Conservation (phyloP, 2,797 vertebrate species). For the Oreochromis mossambicus region DNA sequence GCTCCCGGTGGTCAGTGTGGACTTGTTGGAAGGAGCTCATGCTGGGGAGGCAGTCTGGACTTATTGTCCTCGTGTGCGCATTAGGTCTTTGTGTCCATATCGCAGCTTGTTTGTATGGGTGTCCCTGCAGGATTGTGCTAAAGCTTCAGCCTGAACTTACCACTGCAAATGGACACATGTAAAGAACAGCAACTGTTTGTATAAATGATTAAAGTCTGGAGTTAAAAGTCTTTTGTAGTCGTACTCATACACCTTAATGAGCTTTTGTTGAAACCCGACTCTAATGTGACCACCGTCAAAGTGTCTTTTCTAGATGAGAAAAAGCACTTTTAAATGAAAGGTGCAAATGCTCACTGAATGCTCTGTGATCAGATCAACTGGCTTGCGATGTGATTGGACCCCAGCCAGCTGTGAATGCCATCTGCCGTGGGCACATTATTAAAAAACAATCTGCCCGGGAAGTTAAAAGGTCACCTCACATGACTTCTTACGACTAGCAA, state of each 20-base stretch:
- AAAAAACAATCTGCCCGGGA: neutral
- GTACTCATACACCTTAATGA: neutral
- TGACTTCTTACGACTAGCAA: neutral
- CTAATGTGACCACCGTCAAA: neutral
- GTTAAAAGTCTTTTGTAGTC: neutral
- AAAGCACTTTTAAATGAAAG: neutral
- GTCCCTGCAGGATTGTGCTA: neutral
- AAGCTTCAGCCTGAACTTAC: neutral
- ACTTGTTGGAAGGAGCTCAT: conserved; percentile 51
- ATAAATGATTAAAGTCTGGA: neutral
- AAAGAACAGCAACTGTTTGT: neutral
- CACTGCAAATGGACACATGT: neutral
- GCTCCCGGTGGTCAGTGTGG: conserved; percentile 45
- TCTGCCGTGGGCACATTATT: neutral
- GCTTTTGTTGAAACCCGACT: neutral
- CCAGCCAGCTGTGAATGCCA: neutral
- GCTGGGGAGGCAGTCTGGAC: conserved; percentile 61
- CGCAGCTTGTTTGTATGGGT: neutral
- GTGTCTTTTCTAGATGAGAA: neutral
- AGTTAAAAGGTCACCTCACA: conserved; percentile 2
- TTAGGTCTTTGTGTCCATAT: conserved; percentile 32
- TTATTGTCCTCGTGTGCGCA: conserved; percentile 40
- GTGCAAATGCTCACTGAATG: neutral
- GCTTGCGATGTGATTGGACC: neutral
- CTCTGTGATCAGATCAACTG: neutral